These are phyloP conservation scores for Pogonocherus hispidulus DNA, from an alignment of 2,888 invertebrate genomes.

Conservation along the genomic window DNA sequence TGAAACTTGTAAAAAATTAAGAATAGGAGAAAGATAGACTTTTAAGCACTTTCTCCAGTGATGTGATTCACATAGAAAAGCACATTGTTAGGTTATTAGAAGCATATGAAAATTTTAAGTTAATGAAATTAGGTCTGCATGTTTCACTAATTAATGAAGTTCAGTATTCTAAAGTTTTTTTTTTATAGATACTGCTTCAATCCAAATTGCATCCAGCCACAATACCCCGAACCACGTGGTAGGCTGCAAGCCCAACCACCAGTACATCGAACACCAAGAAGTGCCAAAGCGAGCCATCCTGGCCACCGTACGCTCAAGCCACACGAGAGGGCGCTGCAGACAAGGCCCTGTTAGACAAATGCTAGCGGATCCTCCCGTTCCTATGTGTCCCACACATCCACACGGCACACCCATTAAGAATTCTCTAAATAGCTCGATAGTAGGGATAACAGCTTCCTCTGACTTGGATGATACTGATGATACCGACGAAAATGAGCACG, in stretches of 20 bases:
- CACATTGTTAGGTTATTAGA: no score
- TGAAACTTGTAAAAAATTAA: no score
- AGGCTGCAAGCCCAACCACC: slow-evolving; percentile 54
- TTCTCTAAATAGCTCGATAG: slow-evolving; percentile 66
- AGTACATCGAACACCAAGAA: slow-evolving; percentile 57
- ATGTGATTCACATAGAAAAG: no score
- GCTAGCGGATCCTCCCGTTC: slow-evolving; percentile 71
- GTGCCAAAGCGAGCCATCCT: slow-evolving; percentile 64
- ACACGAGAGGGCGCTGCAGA: slow-evolving; percentile 64
- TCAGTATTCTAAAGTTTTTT: slow-evolving; percentile 11
- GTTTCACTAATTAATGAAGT: no score
- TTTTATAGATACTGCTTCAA: slow-evolving; percentile 59
- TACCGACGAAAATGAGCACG: slow-evolving; percentile 73
- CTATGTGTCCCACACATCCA: slow-evolving; percentile 60
- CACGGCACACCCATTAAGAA: slow-evolving; percentile 63
- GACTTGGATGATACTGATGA: slow-evolving; percentile 74
- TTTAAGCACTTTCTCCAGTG: no score
- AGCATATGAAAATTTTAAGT: no score
- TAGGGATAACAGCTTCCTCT: slow-evolving; percentile 64
- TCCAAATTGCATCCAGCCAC: slow-evolving; percentile 59
- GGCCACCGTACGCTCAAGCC: slow-evolving; percentile 65
- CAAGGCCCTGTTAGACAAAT: slow-evolving; percentile 64
- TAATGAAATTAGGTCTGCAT: no score
- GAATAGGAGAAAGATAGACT: no score
- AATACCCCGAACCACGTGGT: slow-evolving; percentile 59